Conservation (phyloP, 2,797 vertebrate genomes). For the Peromyscus aztecus region DNA sequence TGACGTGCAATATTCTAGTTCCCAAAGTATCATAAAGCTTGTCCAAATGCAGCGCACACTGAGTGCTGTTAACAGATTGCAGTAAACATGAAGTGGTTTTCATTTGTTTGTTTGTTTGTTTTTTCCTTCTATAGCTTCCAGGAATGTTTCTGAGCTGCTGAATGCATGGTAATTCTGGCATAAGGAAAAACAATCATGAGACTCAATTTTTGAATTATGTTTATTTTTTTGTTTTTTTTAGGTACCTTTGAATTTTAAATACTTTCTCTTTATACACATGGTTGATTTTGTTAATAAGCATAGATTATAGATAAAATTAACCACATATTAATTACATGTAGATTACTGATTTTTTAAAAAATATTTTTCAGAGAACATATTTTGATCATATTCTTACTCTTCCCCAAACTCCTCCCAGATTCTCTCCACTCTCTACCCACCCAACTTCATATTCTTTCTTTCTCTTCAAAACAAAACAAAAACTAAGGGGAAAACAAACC, state of each 20-base stretch:
- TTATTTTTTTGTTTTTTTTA: conserved; percentile 55
- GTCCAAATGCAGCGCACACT: conserved; percentile 62
- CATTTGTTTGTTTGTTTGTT: not conserved
- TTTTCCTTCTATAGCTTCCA: not conserved
- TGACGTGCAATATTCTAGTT: conserved; percentile 75
- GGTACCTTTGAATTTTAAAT: not conserved
- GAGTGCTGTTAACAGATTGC: conserved; percentile 40
- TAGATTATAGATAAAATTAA: not conserved
- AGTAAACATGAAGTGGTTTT: not conserved
- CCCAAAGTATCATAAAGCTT: conserved; percentile 73
- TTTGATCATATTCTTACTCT: not conserved
- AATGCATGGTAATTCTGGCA: conserved; percentile 52
- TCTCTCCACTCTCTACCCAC: not conserved
- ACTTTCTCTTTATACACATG: not conserved
- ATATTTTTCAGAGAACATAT: not conserved
- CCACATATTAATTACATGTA: not conserved
- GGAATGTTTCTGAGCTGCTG: conserved; percentile 35
- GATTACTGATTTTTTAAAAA: not conserved
- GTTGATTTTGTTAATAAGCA: not conserved
- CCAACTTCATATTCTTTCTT: not conserved
- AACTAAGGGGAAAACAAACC: not conserved
- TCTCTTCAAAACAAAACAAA: not conserved
- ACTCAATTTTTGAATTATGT: not conserved
- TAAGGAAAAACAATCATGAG: not conserved
- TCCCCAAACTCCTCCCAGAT: not conserved